Percentiles rank a stretch among this genome's conserved stretches.
Evolutionary conservation across 2,113 vertebrate genomes (phyloP).

Genomic region (Ceyx melanurus): DNA sequence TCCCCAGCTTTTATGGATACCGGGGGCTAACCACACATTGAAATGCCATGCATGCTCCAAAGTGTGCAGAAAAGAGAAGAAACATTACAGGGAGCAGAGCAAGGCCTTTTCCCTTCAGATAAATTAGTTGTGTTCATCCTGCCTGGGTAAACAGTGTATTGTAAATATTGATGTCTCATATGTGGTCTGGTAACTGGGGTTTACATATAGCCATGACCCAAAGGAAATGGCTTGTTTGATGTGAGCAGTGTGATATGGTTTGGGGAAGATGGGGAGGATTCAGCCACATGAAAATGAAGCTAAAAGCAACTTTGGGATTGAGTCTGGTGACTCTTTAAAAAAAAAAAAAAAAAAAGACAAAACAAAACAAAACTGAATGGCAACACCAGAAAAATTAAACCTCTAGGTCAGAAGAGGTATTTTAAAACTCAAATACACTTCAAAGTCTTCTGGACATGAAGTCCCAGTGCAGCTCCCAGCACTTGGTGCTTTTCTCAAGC

Average conservation of each 20-base stretch:
- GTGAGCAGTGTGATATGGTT: background rate
- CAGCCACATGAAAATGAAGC: background rate
- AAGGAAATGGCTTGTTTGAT: conserved; percentile 8
- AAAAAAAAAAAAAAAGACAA: background rate
- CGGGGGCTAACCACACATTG: fast-evolving
- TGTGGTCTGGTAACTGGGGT: background rate
- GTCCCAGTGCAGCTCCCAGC: background rate
- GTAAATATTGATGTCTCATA: conserved; percentile 31
- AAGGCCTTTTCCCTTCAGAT: background rate
- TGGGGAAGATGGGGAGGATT: background rate
- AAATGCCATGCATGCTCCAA: background rate
- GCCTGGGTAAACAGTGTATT: background rate
- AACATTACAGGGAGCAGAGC: background rate
- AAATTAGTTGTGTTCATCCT: background rate
- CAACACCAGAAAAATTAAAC: background rate
- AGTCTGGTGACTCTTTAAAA: background rate
- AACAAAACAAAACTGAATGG: background rate
- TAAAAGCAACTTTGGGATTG: background rate
- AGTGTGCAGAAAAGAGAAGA: background rate
- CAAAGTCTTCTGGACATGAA: background rate
- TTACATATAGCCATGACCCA: background rate
- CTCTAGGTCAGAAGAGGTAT: conserved; percentile 53
- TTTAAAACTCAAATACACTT: conserved; percentile 55
- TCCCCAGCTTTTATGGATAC: background rate
- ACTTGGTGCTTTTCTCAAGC: background rate